Evolutionary conservation across 2,888 invertebrate species (phyloP), one percentile per base, ranked within the genome.

Genomic region (Drosophila quinaria): DNA sequence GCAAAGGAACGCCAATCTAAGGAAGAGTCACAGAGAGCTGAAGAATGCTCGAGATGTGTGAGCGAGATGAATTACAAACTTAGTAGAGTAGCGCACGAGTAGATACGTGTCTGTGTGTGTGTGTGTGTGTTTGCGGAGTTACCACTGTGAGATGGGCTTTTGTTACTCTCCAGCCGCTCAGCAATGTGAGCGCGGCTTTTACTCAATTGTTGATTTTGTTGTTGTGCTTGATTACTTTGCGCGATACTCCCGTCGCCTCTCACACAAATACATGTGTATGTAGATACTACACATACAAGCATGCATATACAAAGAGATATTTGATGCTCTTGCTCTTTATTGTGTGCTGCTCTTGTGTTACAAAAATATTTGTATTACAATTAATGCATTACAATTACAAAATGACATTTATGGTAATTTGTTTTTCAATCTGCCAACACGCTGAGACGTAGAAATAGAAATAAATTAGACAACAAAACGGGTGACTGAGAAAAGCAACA

Each of bases 341-440:
- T 65, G 69, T 67, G n/a, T 25, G 37, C 46, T 47, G 31, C 46
- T 47, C 47, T 59, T 55, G 17, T 22, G 63, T 55, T 56, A 49
- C 47, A 67, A 54, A 39, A 64, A 63, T 61, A 70, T 70, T 70
- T 78, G 55, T 70, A 58, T 80, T 84, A 80, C 74, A 81, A 63
- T 71, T 65, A 77, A 73, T 78, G 68, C 64, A 76, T 72, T 71
- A 62, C 56, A 70, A 80, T 67, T 78, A 79, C 82, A 76, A 81
- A 76, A 71, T 63, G 60, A 79, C 79, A 79, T 81, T 85, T 85
- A 85, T 87, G 77, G 67, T 79, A 79, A 81, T 81, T 85, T 85
- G 67, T 50, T 78, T 78, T 87, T 69, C 63, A 73, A 83, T 83
- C 78, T 77, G 70, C 46, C 55, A 56, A 56, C 55, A 56, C 55